Evolutionary conservation across 2,888 invertebrate genomes (phyloP), one percentile per base, ranked within the genome.

Genomic region (Eupelmus urozonus): DNA sequence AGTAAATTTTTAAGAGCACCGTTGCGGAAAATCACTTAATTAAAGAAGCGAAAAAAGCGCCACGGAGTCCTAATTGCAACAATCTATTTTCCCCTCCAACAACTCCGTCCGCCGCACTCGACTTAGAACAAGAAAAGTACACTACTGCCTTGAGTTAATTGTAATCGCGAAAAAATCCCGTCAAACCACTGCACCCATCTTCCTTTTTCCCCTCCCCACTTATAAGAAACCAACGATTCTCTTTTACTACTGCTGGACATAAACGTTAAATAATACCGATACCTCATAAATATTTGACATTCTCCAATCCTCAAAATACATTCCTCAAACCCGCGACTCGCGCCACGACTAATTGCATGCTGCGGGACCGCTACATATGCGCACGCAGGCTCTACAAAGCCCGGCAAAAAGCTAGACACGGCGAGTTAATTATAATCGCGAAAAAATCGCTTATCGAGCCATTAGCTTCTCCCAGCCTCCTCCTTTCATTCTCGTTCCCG

Each of bases 381-480:
- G 53, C 11, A 18, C 20, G 34, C 1, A n/a, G n/a, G n/a, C n/a
- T n/a, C n/a, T n/a, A n/a, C 71, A 67, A 67, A 57, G 63, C 45
- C 13, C 23, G 25, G 27, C 18, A 53, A n/a, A 60, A 71, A 77
- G 49, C 65, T 49, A 77, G 70, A 53, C 74, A 67, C 74, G 67
- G 16, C 62, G 51, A 78, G 78, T 80, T 80, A 80, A 80, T 78
- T 80, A 80, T 78, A 80, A 80, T 80, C 72, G 75, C 9, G 62
- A 80, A 80, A 78, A 80, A 80, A 78, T 80, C 71, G 57, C 78
- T 78, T 80, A 78, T 78, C 78, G 78, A 80, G 67, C 78, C 76
- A 81, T 79, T 79, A 79, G 76, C 74, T 77, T 77, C 75, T 80
- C 72, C 57, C 70, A 29, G 13, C 51, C 55, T 55, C 55, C 45